Evolutionary conservation across 2,797 vertebrate genomes (phyloP).

Genomic region (Setipinna tenuifilis): DNA sequence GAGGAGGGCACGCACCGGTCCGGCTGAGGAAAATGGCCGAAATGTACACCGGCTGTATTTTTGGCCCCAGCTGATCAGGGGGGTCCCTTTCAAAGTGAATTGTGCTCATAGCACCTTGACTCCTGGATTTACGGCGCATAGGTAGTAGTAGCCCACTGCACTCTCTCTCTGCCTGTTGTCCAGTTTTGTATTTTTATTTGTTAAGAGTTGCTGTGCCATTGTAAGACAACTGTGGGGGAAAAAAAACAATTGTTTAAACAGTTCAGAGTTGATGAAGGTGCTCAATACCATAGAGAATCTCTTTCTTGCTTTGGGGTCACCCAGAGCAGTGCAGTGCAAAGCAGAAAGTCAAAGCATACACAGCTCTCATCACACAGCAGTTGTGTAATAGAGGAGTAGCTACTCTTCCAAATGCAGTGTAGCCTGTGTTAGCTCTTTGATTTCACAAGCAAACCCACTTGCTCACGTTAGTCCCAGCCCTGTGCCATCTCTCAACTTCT

Average conservation of each 20-base stretch:
- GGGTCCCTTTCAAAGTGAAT: background rate
- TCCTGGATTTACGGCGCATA: background rate
- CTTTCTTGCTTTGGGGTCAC: no score
- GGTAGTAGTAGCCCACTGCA: no score
- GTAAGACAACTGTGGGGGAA: background rate
- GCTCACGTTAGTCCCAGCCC: background rate
- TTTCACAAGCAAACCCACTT: background rate
- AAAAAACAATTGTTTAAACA: background rate
- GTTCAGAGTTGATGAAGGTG: background rate
- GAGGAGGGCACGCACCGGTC: background rate
- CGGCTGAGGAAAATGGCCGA: background rate
- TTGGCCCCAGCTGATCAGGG: background rate
- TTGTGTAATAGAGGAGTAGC: background rate
- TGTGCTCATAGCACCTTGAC: background rate
- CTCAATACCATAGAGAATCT: no score
- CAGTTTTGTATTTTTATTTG: background rate
- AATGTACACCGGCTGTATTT: background rate
- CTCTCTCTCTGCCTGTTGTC: constrained; percentile 42
- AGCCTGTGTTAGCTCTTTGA: background rate
- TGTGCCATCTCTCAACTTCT: background rate
- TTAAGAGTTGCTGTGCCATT: background rate
- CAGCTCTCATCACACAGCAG: no score
- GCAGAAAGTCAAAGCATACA: no score
- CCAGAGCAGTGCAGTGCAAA: no score
- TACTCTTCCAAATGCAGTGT: background rate